These are phyloP conservation scores for Phoebastria nigripes DNA, from an alignment of 2,797 vertebrate species.

Conservation along the genomic window DNA sequence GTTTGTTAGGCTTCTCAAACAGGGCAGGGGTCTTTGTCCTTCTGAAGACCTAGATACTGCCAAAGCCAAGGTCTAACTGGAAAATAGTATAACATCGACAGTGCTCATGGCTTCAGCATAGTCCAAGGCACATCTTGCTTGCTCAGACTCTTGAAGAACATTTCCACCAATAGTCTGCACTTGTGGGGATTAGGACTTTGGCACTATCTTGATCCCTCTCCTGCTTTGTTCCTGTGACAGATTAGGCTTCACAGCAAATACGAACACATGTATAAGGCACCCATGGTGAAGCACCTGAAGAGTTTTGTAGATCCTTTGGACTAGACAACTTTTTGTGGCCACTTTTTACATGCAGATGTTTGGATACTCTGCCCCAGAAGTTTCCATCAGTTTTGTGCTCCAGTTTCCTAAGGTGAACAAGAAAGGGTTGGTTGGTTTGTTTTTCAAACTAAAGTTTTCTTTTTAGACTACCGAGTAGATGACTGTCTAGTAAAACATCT, in stretches of 20 bases:
- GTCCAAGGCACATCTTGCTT: fast-evolving
- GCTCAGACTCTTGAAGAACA: fast-evolving
- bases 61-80: not conserved
- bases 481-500: not conserved
- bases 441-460: not conserved
- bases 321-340: not conserved
- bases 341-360: not conserved
- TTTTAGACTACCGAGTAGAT: not conserved
- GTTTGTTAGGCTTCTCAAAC: not conserved
- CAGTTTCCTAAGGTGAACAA: not conserved
- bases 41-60: not conserved
- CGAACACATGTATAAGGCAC: not conserved
- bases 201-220: not conserved
- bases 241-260: not conserved
- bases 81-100: not conserved
- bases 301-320: not conserved
- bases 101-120: not conserved
- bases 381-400: not conserved
- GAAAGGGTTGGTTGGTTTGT: fast-evolving
- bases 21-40: not conserved
- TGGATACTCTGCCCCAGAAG: not conserved
- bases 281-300: not conserved
- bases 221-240: not conserved
- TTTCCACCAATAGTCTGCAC: fast-evolving
- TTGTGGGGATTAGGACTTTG: not conserved